Conservation (phyloP, 2,797 vertebrate species). For the Cichlasoma orientale region DNA sequence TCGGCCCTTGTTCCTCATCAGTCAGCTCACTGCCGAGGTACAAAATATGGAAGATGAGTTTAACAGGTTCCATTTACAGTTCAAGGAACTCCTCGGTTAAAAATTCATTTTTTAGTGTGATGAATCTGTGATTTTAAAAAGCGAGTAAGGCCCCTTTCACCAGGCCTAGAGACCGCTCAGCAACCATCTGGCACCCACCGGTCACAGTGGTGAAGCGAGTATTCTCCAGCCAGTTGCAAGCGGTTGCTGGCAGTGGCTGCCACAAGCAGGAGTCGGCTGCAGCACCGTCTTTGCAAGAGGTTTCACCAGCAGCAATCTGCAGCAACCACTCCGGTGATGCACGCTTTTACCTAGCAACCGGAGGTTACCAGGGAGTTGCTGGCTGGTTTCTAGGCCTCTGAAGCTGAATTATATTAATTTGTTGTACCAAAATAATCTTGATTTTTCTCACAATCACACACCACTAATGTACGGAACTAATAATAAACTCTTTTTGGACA, state of each 20-base stretch:
- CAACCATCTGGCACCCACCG: neutral
- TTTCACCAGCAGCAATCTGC: neutral
- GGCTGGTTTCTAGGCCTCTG: no score
- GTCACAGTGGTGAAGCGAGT: neutral
- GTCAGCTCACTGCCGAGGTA: neutral
- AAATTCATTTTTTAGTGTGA: neutral
- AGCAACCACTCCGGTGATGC: neutral
- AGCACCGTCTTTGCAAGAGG: no score
- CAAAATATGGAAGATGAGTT: neutral
- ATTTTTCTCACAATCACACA: neutral
- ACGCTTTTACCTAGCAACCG: neutral
- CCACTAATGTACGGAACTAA: neutral
- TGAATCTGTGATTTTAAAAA: neutral
- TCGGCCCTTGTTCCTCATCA: neutral
- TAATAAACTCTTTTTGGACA: neutral
- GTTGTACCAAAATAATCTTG: neutral
- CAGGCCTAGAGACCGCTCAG: no score
- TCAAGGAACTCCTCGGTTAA: neutral
- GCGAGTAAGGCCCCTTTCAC: accelerated
- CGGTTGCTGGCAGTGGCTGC: accelerated
- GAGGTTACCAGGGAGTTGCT: neutral
- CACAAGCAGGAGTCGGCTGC: no score
- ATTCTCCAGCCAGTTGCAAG: neutral
- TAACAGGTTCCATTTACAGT: neutral
- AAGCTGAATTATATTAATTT: neutral